Conservation (phyloP, 2,888 invertebrate species). For the Embidobia sp. region DNA sequence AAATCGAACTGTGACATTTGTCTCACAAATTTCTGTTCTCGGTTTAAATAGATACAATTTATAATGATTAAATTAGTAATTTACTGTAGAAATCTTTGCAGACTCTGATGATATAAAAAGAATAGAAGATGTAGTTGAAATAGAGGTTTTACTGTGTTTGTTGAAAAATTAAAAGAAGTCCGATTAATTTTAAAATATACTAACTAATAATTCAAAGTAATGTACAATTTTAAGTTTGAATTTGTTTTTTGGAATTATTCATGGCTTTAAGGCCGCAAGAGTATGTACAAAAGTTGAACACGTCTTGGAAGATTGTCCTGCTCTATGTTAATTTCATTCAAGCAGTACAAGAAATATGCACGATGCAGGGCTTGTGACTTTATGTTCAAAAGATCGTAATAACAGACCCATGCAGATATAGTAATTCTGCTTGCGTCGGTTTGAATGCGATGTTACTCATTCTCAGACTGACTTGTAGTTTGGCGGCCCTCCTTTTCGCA, state of each 20-base stretch:
- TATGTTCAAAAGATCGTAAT: constrained; percentile 52
- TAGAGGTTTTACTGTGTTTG: no score
- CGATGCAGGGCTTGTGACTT: constrained; percentile 26
- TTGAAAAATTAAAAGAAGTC: no score
- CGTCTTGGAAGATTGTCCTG: constrained; percentile 1
- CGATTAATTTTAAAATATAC: no score
- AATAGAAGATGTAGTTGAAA: no score
- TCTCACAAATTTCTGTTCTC: no score
- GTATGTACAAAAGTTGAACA: background rate
- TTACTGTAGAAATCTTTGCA: no score
- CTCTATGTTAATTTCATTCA: constrained; percentile 33
- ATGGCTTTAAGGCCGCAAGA: background rate
- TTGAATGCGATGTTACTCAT: constrained; percentile 27
- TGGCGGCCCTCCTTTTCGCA: constrained; percentile 7
- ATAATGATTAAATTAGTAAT: no score
- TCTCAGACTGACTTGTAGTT: constrained; percentile 18
- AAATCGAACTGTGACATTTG: no score
- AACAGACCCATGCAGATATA: constrained; percentile 42
- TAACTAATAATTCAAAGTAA: no score
- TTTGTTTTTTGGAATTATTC: background rate
- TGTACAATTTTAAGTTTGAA: no score
- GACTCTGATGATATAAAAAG: no score
- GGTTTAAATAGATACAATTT: no score
- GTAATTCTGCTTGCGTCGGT: constrained; percentile 46
- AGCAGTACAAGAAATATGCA: constrained; percentile 33